Evolutionary conservation across 2,888 invertebrate species (phyloP), one percentile per base, ranked within the genome.

Genomic region (Drymonia ruficornis): DNA sequence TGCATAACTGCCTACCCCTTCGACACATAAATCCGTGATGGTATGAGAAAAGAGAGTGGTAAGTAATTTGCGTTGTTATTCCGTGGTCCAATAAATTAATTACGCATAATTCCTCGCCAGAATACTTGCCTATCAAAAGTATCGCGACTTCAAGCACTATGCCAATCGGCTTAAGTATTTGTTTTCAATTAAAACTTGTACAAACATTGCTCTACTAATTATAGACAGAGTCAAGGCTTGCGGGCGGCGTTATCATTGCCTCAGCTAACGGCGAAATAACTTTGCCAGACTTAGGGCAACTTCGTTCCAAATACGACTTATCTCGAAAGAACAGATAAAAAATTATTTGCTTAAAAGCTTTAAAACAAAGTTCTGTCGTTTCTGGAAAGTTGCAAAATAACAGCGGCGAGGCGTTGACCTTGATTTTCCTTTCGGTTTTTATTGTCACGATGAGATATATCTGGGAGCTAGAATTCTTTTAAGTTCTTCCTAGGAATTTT

Each of bases 181-280:
- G 57, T 67, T 73, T 69, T 67, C 63, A 70, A 73, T 74, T 70
- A 67, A 70, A 68, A 65, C 61, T 67, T 69, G 55, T 61, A 45
- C 45, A 36, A 56, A 36, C 54, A 49, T 63, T 53, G 53, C 44
- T 56, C 51, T 56, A 64, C 63, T 67, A 70, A 70, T 67, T 59
- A 58, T 52, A 65, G 53, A 59, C 59, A 34, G 12, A 55, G 52
- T 58, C 49, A 48, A 50, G 23, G 44, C 46, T 53, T 54, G 43
- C 50, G 54, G 54, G 52, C 59, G 42, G 44, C 57, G 62, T 56
- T 66, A 67, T 69, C 71, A 66, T 63, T 65, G 66, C 45, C 52
- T 49, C 46, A 60, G 56, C 55, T 55, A 54, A 47, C 44, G 57
- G 55, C 51, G 52, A 73, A 69, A 74, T 76, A 71, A 69, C 64